Conservation (phyloP, 2,888 invertebrate species). For the Ormyrus nitidulus region DNA sequence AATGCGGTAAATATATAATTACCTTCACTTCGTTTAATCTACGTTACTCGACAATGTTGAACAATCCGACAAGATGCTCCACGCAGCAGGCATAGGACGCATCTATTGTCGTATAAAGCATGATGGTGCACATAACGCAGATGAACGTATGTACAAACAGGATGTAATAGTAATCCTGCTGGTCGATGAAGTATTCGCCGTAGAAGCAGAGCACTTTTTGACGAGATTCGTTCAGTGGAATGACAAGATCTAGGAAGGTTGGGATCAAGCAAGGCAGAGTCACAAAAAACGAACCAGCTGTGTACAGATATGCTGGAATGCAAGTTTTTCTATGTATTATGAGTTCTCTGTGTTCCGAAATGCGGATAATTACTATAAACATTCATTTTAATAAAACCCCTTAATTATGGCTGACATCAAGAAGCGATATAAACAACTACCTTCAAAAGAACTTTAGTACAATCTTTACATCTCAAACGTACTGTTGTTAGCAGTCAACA, state of each 20-base stretch:
- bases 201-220: conserved; percentile 1
- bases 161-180: conserved; percentile 8
- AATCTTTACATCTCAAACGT: no score
- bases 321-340: no score
- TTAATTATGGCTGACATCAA: no score
- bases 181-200: conserved; percentile 40
- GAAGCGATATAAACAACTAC: no score
- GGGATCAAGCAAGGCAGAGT: not conserved
- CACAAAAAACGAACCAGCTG: not conserved
- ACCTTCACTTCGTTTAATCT: no score
- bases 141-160: not conserved
- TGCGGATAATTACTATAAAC: no score
- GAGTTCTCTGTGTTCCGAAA: no score
- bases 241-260: not conserved
- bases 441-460: no score
- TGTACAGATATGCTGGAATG: no score
- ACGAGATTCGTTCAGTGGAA: conserved; percentile 10
- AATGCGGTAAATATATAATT: not conserved
- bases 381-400: no score
- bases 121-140: not conserved
- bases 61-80: conserved; percentile 21
- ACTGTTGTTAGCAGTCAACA: no score
- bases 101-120: conserved; percentile 8
- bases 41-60: conserved; percentile 34
- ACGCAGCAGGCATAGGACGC: conserved; percentile 6